phyloP scores from a whole-genome alignment of 2,888 invertebrate species.

The Laothoe populi region DNA sequence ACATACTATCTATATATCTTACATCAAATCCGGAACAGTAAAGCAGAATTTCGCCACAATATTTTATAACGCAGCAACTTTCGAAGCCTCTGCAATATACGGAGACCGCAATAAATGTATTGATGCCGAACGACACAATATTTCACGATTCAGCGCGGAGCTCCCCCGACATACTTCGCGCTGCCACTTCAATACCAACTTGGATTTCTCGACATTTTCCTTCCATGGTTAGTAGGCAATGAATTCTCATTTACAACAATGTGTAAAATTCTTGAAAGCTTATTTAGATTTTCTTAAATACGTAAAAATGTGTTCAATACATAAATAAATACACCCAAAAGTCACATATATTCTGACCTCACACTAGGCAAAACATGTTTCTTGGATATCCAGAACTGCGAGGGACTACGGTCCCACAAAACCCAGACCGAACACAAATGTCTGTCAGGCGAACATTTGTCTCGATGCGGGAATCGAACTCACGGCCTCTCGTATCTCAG shows the following conservation, averaged over 20 bases:
- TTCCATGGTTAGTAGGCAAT: slow-evolving; percentile 1
- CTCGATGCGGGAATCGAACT: too few relatives aligned
- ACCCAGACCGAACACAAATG: too few relatives aligned
- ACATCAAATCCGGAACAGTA: not conserved
- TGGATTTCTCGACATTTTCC: slow-evolving; percentile 8
- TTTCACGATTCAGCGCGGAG: not conserved
- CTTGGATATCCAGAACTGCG: too few relatives aligned
- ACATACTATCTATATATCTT: not conserved
- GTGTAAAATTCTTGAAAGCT: not conserved
- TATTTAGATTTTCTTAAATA: not conserved
- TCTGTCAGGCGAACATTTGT: too few relatives aligned
- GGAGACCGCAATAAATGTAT: slow-evolving; percentile 16
- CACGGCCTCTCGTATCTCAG: too few relatives aligned
- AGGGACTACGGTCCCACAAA: too few relatives aligned
- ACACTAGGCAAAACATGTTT: too few relatives aligned
- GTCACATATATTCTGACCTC: too few relatives aligned
- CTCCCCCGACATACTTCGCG: not conserved
- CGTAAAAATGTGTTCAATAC: not conserved
- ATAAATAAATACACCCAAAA: too few relatives aligned
- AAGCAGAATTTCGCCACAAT: not conserved
- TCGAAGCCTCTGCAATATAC: not conserved
- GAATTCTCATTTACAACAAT: slow-evolving; percentile 11
- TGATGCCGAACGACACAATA: slow-evolving; percentile 9
- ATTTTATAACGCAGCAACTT: not conserved
- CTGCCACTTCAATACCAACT: not conserved